Conservation (phyloP, 2,888 invertebrate genomes). For the Synergus japonicus region DNA sequence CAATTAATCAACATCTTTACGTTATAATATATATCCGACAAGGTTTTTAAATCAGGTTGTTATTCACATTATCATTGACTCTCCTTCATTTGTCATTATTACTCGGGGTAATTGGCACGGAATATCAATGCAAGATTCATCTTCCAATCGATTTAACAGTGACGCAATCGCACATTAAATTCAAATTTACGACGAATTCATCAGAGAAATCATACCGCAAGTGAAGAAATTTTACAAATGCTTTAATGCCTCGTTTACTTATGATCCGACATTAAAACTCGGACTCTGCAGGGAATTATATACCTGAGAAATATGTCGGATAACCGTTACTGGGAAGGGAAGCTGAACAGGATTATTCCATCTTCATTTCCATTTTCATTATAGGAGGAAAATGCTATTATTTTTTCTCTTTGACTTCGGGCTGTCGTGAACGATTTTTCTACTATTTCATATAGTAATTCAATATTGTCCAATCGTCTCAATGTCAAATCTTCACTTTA, state of each 20-base stretch:
- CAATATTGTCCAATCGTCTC: not conserved
- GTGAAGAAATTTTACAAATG: slow-evolving; percentile 20
- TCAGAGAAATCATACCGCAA: not conserved
- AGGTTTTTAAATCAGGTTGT: slow-evolving; percentile 13
- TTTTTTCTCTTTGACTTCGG: not conserved
- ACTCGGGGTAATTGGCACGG: slow-evolving; percentile 14
- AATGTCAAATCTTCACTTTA: not conserved
- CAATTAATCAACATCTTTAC: not conserved
- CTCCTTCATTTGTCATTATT: not conserved
- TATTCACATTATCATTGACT: slow-evolving; percentile 1
- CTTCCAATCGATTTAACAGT: slow-evolving; percentile 8
- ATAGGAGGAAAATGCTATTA: slow-evolving; percentile 9
- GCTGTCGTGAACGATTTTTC: not conserved
- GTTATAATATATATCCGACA: not conserved
- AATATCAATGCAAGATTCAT: slow-evolving; percentile 8
- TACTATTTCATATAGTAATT: not conserved
- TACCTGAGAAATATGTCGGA: slow-evolving; percentile 39
- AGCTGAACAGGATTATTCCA: slow-evolving; percentile 31
- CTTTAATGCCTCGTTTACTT: slow-evolving; percentile 19
- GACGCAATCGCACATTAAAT: slow-evolving; percentile 1
- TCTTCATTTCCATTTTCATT: slow-evolving; percentile 21
- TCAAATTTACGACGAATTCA: slow-evolving; percentile 2
- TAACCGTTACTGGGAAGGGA: slow-evolving; percentile 39
- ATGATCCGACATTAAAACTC: slow-evolving; percentile 8
- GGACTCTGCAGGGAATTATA: slow-evolving; percentile 5